phyloP scores from a whole-genome alignment of 2,113 vertebrate species.

The Martes martes region DNA sequence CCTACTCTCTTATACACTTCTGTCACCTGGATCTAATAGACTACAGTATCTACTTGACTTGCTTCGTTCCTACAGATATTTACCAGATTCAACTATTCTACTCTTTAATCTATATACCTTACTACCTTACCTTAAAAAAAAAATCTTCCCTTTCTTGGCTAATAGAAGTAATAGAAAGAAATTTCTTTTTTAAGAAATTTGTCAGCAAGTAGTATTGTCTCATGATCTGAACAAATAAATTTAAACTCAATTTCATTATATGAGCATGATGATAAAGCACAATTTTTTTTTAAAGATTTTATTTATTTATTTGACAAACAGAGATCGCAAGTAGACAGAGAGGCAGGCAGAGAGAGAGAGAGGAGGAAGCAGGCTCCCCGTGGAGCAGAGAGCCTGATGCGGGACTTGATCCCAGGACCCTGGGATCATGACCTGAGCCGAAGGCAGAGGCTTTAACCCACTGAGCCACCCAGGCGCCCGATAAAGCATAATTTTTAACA shows the following conservation, averaged over 20 bases:
- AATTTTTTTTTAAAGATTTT: neutral
- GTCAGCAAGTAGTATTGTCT: conserved; percentile 23
- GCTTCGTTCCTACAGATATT: neutral
- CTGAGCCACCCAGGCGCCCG: no score
- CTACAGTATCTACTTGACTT: neutral
- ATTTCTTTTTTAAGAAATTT: conserved; percentile 31
- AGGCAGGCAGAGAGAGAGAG: no score
- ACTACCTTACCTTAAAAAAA: neutral
- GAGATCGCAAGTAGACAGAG: no score
- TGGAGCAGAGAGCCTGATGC: no score
- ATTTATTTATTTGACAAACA: no score
- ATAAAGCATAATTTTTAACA: conserved; percentile 21
- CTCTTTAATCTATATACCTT: neutral
- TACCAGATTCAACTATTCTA: neutral
- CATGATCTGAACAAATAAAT: conserved; percentile 12
- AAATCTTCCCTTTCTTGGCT: neutral
- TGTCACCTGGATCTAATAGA: neutral
- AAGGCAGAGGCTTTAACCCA: no score
- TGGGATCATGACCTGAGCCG: no score
- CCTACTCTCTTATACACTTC: neutral
- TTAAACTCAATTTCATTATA: neutral
- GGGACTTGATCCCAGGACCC: no score
- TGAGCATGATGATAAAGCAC: neutral
- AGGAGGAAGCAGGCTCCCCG: no score
- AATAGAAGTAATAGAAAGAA: neutral